These are phyloP conservation scores for Actenoides lindsayi DNA, from an alignment of 2,113 vertebrate species.

Conservation along the genomic window DNA sequence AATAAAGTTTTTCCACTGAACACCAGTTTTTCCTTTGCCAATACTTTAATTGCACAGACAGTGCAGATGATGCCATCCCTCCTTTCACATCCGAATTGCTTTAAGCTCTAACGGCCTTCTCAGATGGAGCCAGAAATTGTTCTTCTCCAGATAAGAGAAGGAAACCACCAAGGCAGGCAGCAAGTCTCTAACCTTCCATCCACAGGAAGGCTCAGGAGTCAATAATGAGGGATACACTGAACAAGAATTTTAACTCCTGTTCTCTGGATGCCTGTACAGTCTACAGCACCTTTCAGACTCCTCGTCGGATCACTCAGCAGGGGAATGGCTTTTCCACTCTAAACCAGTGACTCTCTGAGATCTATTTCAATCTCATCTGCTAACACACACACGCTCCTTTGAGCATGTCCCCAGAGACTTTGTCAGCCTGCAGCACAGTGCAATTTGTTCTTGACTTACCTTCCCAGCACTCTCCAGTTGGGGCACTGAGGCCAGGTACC, in stretches of 20 bases:
- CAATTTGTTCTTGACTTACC: constrained; percentile 60
- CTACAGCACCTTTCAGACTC: neutral
- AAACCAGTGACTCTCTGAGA: neutral
- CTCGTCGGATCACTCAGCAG: neutral
- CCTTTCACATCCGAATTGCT: neutral
- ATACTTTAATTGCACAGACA: neutral
- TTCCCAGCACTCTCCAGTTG: constrained; percentile 82
- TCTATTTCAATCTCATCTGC: neutral
- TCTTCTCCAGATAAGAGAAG: neutral
- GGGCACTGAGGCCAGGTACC: constrained; percentile 76
- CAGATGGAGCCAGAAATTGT: neutral
- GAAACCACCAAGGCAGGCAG: neutral
- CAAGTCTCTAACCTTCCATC: neutral
- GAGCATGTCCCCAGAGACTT: neutral
- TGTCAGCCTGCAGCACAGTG: neutral
- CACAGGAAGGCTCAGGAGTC: neutral
- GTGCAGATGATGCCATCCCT: neutral
- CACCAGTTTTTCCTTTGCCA: neutral
- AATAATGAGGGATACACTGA: neutral
- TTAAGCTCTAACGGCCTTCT: neutral
- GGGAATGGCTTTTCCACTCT: neutral
- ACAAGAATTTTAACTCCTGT: neutral
- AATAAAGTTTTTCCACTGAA: neutral
- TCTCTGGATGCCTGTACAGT: neutral
- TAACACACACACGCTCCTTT: neutral